A percentile compares a stretch with the other conserved stretches of the same genome.
phyloP scores from a whole-genome alignment of 2,888 invertebrate species.

The Morpho achilles region DNA sequence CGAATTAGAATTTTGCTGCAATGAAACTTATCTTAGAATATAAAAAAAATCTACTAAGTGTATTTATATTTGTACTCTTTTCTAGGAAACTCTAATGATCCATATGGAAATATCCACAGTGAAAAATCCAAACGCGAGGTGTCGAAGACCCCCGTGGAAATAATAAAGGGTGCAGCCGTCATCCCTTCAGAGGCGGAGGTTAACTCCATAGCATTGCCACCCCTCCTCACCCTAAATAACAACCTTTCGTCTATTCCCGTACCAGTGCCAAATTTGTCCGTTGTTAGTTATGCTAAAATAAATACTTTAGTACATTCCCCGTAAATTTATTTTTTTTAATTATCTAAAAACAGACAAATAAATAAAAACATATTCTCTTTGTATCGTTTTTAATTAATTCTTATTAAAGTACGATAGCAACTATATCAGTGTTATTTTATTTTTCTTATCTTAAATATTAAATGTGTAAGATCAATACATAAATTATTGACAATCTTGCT shows the following conservation, averaged over 20 bases:
- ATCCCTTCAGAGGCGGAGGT: conserved; percentile 52
- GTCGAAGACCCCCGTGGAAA: conserved; percentile 35
- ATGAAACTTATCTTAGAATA: no score
- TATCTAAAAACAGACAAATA: no score
- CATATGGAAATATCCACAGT: background rate
- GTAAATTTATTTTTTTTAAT: background rate
- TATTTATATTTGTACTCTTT: background rate
- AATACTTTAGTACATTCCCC: conserved; percentile 46
- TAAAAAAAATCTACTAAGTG: no score
- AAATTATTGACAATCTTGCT: no score
- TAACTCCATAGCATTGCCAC: conserved; percentile 53
- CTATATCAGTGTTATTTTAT: no score
- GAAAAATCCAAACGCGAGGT: conserved; percentile 36
- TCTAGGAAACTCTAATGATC: conserved; percentile 12
- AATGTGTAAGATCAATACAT: no score
- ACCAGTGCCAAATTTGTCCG: conserved; percentile 64
- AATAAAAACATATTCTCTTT: no score
- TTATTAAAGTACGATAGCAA: no score
- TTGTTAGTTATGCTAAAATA: conserved; percentile 61
- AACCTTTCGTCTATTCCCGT: conserved; percentile 59
- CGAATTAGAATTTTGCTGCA: no score
- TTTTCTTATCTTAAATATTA: no score
- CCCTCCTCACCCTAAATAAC: conserved; percentile 52
- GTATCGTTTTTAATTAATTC: no score
- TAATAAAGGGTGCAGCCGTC: conserved; percentile 47